Base-by-base conservation (phyloP, 2,888 invertebrate species). In the Xestia sexstrigata region DNA sequence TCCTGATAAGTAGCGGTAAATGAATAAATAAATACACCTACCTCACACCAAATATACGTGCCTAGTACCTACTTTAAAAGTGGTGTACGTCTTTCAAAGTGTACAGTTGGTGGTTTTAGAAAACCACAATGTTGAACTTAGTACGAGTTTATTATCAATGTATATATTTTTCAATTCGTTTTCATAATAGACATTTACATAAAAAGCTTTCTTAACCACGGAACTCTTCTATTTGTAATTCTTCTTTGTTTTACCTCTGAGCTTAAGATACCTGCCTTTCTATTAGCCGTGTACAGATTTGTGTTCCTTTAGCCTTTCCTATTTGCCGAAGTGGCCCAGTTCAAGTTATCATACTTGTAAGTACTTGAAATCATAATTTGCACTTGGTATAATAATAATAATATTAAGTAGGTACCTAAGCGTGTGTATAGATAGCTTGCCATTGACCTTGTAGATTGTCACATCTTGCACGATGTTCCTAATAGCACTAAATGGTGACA, bases 391-490 rank as follows among this genome's bases (percentile, higher is more conserved):
- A 17, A 26, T n/a, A 15, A n/a, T 42, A 11, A 63, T 45, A 49
- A 47, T 4, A n/a, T 2, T 45, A 30, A 42, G 20, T 47, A 17
- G 11, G 6, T 35, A 55, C 17, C 9, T 55, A 58, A 35, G 2
- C 45, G 8, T 60, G 23, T 60, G 45, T 55, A 20, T 55, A 73
- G 47, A 15, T 20, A 66, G 13, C 13, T 23, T 72, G 69, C 52
- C 78, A 81, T 81, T 78, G 77, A 81, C 60, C 80, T 80, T 81
- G 26, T 6, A 30, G 20, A 15, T 39, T 42, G 26, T 30, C 6
- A 30, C 39, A 58, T 66, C n/a, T 78, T 49, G 58, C 55, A 66
- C 65, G 49, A 66, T 1, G 20, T 20, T 80, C 1, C 26, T 63
- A 70, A 72, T 55, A 66, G 60, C n/a, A 63, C 73, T 78, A 81